Conservation (phyloP, 2,888 invertebrate genomes). For the Drepanosiphum platanoidis region DNA sequence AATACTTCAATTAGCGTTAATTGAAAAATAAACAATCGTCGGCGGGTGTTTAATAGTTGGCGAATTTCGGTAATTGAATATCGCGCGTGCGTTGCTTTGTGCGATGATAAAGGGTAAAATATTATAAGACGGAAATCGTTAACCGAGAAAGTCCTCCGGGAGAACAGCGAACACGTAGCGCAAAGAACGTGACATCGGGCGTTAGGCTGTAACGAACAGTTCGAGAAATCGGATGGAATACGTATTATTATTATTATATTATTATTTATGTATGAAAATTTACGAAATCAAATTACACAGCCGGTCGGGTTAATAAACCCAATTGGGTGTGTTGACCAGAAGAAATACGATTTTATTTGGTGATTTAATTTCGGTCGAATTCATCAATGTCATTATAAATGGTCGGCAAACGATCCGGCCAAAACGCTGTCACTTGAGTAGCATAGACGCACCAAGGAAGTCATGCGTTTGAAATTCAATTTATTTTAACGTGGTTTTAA, state of each 20-base stretch:
- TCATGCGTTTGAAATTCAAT: conserved; percentile 47
- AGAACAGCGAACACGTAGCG: neutral
- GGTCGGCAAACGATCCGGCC: conserved; percentile 15
- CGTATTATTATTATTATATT: neutral
- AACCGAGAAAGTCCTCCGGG: neutral
- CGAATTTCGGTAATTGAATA: neutral
- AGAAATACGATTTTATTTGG: neutral
- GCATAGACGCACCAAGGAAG: conserved; percentile 19
- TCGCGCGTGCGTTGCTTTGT: neutral
- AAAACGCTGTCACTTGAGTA: conserved; percentile 21
- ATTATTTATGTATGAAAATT: neutral
- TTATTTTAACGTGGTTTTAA: conserved; percentile 45
- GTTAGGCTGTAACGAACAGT: neutral
- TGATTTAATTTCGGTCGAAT: conserved; percentile 24
- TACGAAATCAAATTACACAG: neutral
- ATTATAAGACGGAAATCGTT: neutral
- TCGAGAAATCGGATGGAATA: neutral
- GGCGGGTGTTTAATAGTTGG: neutral
- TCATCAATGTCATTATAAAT: conserved; percentile 36
- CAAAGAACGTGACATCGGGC: neutral
- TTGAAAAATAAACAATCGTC: neutral
- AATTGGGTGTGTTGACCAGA: neutral
- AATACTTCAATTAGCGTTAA: conserved; percentile 5
- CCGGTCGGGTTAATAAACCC: neutral
- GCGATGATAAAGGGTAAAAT: neutral